Evolutionary conservation across 2,888 invertebrate genomes (phyloP).

Genomic region (Tenthredo distinguenda): DNA sequence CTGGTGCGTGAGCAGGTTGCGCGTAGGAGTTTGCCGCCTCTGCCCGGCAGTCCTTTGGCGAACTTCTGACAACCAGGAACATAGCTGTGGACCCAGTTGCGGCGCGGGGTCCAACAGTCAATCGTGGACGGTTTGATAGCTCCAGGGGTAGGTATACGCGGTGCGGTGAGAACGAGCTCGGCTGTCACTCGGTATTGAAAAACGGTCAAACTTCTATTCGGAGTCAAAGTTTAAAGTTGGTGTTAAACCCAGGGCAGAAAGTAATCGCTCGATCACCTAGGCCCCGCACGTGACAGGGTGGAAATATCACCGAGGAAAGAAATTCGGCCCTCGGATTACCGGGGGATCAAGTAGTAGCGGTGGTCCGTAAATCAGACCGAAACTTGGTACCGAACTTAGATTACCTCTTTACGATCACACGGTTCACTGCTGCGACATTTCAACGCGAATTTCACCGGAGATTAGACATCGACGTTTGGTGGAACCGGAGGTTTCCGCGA

Average conservation of each 20-base stretch:
- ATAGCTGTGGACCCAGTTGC: constrained; percentile 32
- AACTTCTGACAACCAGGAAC: constrained; percentile 70
- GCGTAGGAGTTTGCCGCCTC: constrained; percentile 72
- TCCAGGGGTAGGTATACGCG: neutral
- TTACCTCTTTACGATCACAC: neutral
- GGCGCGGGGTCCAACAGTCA: constrained; percentile 58
- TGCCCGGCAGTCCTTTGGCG: constrained; percentile 74
- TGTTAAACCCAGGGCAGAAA: neutral
- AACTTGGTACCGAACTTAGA: constrained; percentile 6
- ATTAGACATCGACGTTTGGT: too few species aligned
- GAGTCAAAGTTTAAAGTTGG: neutral
- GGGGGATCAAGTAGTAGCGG: neutral
- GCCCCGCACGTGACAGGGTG: constrained; percentile 1
- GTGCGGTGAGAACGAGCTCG: neutral
- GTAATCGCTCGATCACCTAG: neutral
- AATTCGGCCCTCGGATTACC: neutral
- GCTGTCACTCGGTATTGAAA: constrained; percentile 18
- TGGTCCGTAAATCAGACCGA: neutral
- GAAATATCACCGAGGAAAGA: neutral
- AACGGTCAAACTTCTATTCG: constrained; percentile 19
- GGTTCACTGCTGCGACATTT: neutral
- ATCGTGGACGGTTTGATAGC: constrained; percentile 15
- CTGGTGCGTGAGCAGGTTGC: constrained; percentile 74
- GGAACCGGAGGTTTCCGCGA: neutral
- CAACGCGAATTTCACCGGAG: too few species aligned